Percentiles rank a stretch among this genome's conserved stretches.
phyloP scores from a whole-genome alignment of 2,797 vertebrate species.

The Gymnoscopelus braueri region DNA sequence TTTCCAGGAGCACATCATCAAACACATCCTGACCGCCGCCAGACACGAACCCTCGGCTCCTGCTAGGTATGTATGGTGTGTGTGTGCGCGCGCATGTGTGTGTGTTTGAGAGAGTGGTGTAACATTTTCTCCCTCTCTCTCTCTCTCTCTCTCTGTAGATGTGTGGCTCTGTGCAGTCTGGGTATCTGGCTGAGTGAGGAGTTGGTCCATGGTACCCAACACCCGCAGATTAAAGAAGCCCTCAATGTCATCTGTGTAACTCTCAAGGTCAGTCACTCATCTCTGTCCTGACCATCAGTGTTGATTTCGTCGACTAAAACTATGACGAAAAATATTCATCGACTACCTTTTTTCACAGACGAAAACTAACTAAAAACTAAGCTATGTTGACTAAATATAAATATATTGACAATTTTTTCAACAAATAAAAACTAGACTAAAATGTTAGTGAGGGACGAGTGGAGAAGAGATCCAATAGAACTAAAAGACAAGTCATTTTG shows the following conservation, averaged over 20 bases:
- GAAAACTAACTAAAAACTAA: no score
- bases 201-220: constrained; percentile 90
- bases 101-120: neutral
- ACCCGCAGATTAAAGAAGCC: constrained; percentile 96
- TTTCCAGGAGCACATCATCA: constrained; percentile 94
- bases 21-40: constrained; percentile 94
- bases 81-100: neutral
- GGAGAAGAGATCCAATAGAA: no score
- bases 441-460: no score
- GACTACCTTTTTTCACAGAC: no score
- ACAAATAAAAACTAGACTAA: no score
- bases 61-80: constrained; percentile 83
- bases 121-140: neutral
- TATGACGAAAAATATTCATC: no score
- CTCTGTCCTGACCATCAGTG: neutral
- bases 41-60: constrained; percentile 96
- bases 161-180: constrained; percentile 97
- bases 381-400: no score
- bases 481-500: no score
- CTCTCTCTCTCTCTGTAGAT: constrained; percentile 79
- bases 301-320: no score
- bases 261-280: constrained; percentile 86
- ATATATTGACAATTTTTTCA: no score
- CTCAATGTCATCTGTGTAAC: constrained; percentile 98
- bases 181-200: constrained; percentile 98